Base-by-base conservation (phyloP, 2,113 vertebrate species). In the Chitala chitala region DNA sequence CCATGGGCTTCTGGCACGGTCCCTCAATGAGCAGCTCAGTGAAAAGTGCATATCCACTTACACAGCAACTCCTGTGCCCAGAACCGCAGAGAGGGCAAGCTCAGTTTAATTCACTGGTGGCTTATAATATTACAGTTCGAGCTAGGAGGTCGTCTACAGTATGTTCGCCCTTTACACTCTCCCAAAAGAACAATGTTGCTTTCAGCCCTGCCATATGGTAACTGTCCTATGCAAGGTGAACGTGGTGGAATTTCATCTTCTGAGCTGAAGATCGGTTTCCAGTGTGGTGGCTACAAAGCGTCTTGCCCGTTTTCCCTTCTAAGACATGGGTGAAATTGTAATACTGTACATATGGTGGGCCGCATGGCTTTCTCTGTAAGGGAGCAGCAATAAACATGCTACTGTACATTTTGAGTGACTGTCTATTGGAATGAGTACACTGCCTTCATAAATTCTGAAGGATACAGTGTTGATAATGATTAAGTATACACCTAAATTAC, bases 21-120 rank as follows among this genome's bases (percentile, higher is more conserved):
- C 42, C 72, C 87, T 86, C 78, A 86, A 68, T 78, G 76, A 71
- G 61, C 72, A 78, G 72, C 75, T 61, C 74, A 72, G 75, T 86
- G 81, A 87, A 87, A 87, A 81, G 74, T 77, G 69, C 74, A 76
- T 85, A 87, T 90, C 83, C 78, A 55, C 82, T 90, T 89, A 87
- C 87, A 86, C 85, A 83, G 85, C 84, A 86, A 85, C 82, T 81
- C 51, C 75, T 63, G 69, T 56, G 64, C 42, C 71, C 69, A 75
- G 48, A 81, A 77, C 72, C 58, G 55, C 15, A 44, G 69, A 74
- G 77, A 78, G 8, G 42, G 56, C 17, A 38, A 48, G 31, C 42
- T 36, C 38, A n/a, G 44, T 55, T 54, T 46, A 1, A 17, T 36
- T 72, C 24, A 40, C 51, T 22, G 10, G 36, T 24, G 38, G 38